Evolutionary conservation across 2,797 vertebrate genomes (phyloP), one percentile per base, ranked within the genome.

Genomic region (Halcyon badia): DNA sequence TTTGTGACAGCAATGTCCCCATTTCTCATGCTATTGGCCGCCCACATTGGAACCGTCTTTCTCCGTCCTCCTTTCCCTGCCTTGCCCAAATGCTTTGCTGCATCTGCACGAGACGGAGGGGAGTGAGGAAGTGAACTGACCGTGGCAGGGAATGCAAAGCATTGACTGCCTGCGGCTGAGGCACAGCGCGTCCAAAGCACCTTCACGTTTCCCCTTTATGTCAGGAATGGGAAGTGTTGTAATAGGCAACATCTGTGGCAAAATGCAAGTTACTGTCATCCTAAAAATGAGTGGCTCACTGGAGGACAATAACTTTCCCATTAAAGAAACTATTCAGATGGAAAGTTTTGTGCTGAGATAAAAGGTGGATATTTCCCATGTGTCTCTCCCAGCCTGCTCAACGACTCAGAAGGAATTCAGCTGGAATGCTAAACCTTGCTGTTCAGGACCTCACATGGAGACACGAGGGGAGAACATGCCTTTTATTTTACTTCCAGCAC

Each of bases 361-460:
- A 92, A 93, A 96, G 86, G 92, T 95, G 56, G 83, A 90, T 87
- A 33, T 18, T 80, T 54, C 82, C 86, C 39, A 4, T 61, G 70
- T 11, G 62, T 56, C 48, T 52, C 48, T 92, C 64, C 44, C 35
- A 51, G 62, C 28, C 57, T 49, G 52, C 42, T 89, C 89, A 85
- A 89, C 5, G 5, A 35, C 57, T 80, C 68, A 9, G 79, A 68
- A 57, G 25, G 75, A 89, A 61, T 83, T 96, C 89, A 83, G 44
- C 71, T 89, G 79, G 78, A 94, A 90, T 33, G 70, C 33, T 73
- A 79, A 83, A 61, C 76, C 24, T 52, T 84, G 57, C 51, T 84
- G 54, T 33, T 90, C 83, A 76, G 85, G 94, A 94, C 94, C 92
- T 97, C 96, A 92, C 96, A 92, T 16, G 1, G 83, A 95, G 86